Conservation (phyloP, 2,797 vertebrate genomes). For the Periparus ater region DNA sequence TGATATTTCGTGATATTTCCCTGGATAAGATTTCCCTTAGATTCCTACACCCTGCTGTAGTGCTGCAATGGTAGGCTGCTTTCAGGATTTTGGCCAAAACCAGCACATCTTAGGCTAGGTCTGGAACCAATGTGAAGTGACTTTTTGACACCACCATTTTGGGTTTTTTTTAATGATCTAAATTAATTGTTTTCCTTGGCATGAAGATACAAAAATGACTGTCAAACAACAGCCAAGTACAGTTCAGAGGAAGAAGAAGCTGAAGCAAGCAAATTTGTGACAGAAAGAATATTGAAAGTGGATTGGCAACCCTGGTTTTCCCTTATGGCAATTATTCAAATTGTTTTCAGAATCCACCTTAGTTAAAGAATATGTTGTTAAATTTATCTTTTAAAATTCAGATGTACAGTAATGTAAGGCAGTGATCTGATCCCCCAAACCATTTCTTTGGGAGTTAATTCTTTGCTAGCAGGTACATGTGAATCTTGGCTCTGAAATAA, state of each 20-base stretch:
- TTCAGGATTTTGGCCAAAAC: background rate
- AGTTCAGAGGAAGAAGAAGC: background rate
- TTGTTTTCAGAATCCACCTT: background rate
- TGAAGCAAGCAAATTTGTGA: constrained; percentile 27
- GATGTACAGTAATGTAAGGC: background rate
- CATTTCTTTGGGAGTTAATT: background rate
- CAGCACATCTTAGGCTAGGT: background rate
- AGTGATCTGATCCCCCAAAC: background rate
- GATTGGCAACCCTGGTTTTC: background rate
- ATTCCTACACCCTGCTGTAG: background rate
- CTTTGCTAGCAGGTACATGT: background rate
- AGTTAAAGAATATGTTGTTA: background rate
- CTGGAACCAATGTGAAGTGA: background rate
- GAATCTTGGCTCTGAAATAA: background rate
- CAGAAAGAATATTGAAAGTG: constrained; percentile 23
- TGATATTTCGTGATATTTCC: background rate
- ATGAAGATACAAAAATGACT: background rate
- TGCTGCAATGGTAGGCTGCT: background rate
- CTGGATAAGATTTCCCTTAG: background rate
- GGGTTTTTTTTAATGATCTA: fast-evolving
- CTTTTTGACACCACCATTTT: background rate
- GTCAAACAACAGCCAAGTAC: background rate
- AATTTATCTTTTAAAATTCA: background rate
- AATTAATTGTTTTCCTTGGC: constrained; percentile 3
- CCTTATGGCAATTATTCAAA: background rate